These are phyloP conservation scores for Miichthys miiuy DNA, from an alignment of 2,797 vertebrate species.

Conservation along the genomic window DNA sequence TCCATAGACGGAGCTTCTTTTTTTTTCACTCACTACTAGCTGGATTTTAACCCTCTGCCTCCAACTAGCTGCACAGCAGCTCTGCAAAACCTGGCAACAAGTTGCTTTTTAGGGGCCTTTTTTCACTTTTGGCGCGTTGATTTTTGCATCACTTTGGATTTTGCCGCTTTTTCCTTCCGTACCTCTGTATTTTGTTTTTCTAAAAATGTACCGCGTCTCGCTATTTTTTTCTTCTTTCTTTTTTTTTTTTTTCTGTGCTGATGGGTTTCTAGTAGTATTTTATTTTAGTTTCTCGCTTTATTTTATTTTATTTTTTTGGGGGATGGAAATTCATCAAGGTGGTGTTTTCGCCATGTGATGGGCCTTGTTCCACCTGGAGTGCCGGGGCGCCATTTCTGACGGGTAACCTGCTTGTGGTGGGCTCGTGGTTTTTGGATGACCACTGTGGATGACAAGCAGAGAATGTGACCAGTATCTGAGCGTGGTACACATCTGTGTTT, in stretches of 20 bases:
- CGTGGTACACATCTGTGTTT: constrained; percentile 49
- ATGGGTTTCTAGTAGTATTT: constrained; percentile 42
- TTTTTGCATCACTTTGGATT: constrained; percentile 70
- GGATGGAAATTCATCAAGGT: constrained; percentile 57
- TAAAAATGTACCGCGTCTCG: constrained; percentile 2
- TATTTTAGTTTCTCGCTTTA: constrained; percentile 49
- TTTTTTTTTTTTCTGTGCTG: not conserved
- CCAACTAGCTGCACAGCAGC: constrained; percentile 83
- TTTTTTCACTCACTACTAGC: constrained; percentile 84
- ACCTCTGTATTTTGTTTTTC: constrained; percentile 34
- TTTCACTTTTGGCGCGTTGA: constrained; percentile 62
- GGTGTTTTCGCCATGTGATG: constrained; percentile 62
- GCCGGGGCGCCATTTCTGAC: constrained; percentile 65
- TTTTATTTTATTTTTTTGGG: not conserved
- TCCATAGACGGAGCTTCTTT: constrained; percentile 87
- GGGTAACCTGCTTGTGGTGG: constrained; percentile 65
- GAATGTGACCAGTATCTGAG: constrained; percentile 55
- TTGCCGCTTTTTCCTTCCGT: constrained; percentile 7
- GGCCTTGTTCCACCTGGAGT: constrained; percentile 74
- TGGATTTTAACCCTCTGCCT: constrained; percentile 89
- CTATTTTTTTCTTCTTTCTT: not conserved
- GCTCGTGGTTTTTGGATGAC: constrained; percentile 59
- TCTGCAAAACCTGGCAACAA: constrained; percentile 85
- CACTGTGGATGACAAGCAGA: constrained; percentile 58
- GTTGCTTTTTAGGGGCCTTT: constrained; percentile 75